Evolutionary conservation across 1,140 invertebrate genomes (phyloP).

Genomic region (Magallana ariakensis): DNA sequence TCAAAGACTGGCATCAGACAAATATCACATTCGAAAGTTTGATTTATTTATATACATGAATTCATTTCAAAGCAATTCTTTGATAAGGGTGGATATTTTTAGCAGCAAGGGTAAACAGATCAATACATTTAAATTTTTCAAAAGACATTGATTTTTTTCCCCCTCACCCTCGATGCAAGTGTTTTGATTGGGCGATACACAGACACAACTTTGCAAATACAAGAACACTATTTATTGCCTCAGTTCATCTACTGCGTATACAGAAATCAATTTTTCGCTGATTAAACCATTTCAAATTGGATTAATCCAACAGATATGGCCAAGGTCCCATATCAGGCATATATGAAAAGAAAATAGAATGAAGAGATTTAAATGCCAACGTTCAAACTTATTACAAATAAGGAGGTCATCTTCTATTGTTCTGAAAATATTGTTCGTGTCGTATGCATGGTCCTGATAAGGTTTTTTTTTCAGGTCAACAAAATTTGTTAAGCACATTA

Average conservation of each 20-base stretch:
- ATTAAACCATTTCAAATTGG: conserved; percentile 13
- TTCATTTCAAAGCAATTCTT: too few species aligned
- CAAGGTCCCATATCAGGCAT: background rate
- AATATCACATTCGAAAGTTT: too few species aligned
- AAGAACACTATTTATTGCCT: background rate
- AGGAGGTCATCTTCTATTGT: conserved; percentile 8
- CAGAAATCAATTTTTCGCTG: conserved; percentile 7
- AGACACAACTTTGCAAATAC: background rate
- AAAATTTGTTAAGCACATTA: background rate
- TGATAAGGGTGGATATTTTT: too few species aligned
- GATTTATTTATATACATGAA: too few species aligned
- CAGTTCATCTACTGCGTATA: background rate
- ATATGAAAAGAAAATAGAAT: background rate
- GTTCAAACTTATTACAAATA: conserved; percentile 8
- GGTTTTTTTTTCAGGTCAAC: background rate
- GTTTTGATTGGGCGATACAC: too few species aligned
- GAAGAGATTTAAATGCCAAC: conserved; percentile 29
- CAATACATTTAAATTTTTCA: too few species aligned
- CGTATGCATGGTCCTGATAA: background rate
- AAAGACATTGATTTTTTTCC: too few species aligned
- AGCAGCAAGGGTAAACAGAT: too few species aligned
- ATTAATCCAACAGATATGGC: background rate
- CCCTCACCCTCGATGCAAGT: too few species aligned
- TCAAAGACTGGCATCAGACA: too few species aligned
- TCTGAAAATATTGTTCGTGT: background rate